Evolutionary conservation across 2,797 vertebrate genomes (phyloP).

Genomic region (Enteromius argenteus): DNA sequence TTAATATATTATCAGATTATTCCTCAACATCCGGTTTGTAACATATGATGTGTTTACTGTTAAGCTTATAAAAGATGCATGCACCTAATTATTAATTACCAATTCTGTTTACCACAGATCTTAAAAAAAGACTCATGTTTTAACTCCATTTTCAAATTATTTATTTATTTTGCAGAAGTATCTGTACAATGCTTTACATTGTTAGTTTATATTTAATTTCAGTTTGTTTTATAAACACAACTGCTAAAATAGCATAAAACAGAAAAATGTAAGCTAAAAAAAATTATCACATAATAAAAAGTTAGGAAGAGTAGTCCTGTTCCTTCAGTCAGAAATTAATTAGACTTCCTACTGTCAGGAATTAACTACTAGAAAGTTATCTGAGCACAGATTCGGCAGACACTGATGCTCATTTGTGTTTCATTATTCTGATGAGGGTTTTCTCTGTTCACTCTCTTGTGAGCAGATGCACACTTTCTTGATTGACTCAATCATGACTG

Average conservation of each 20-base stretch:
- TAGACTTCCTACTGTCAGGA: not conserved
- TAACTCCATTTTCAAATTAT: not conserved
- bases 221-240: not conserved
- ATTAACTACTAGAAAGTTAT: conserved; percentile 20
- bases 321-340: not conserved
- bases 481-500: conserved; percentile 49
- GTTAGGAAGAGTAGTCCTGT: not conserved
- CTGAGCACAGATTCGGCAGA: conserved; percentile 4
- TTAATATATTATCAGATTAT: not conserved
- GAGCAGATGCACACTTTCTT: conserved; percentile 60
- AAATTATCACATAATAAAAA: not conserved
- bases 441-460: conserved; percentile 37
- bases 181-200: not conserved
- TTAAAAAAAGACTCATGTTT: not conserved
- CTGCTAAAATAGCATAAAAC: not conserved
- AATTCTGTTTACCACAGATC: not conserved
- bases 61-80: not conserved
- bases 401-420: conserved; percentile 34
- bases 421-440: conserved; percentile 39
- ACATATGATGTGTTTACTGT: not conserved
- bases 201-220: not conserved
- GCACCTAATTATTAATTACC: not conserved
- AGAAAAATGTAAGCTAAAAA: not conserved
- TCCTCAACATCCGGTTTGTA: not conserved
- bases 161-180: not conserved